Evolutionary conservation across 2,888 invertebrate species (phyloP).

Genomic region (Laothoe populi): DNA sequence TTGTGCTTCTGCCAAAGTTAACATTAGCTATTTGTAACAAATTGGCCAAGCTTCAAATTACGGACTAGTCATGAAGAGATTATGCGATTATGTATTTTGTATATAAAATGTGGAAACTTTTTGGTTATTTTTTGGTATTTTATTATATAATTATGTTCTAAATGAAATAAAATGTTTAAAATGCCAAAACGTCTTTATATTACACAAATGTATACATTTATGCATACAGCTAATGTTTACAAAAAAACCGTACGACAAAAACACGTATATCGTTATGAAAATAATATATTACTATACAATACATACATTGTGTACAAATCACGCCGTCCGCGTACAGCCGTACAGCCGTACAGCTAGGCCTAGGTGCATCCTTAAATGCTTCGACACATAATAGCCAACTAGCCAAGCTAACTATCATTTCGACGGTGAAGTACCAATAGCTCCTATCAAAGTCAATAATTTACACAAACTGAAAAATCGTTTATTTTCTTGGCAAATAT

Average conservation of each 20-base stretch:
- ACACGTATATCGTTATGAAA: slow-evolving; percentile 57
- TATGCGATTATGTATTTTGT: slow-evolving; percentile 70
- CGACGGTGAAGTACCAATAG: too few relatives aligned
- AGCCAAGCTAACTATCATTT: slow-evolving; percentile 52
- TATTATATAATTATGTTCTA: slow-evolving; percentile 71
- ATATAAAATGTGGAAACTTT: slow-evolving; percentile 74
- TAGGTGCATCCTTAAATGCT: slow-evolving; percentile 66
- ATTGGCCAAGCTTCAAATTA: slow-evolving; percentile 67
- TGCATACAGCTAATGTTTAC: slow-evolving; percentile 4
- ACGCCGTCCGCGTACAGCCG: too few relatives aligned
- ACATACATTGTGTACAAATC: slow-evolving; percentile 70
- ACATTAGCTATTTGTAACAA: slow-evolving; percentile 46
- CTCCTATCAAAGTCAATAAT: too few relatives aligned
- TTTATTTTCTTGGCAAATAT: too few relatives aligned
- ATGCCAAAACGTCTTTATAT: slow-evolving; percentile 41
- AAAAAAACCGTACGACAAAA: slow-evolving; percentile 35
- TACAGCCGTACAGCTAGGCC: slow-evolving; percentile 56
- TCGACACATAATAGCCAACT: slow-evolving; percentile 61
- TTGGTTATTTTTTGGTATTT: slow-evolving; percentile 56
- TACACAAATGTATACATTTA: slow-evolving; percentile 13
- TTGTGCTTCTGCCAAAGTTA: slow-evolving; percentile 50
- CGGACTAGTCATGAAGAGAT: slow-evolving; percentile 79
- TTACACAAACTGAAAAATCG: too few relatives aligned
- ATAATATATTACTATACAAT: slow-evolving; percentile 69
- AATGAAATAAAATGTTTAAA: slow-evolving; percentile 69